Conservation (phyloP, 1,140 invertebrate species). For the Drosophila ironensis region DNA sequence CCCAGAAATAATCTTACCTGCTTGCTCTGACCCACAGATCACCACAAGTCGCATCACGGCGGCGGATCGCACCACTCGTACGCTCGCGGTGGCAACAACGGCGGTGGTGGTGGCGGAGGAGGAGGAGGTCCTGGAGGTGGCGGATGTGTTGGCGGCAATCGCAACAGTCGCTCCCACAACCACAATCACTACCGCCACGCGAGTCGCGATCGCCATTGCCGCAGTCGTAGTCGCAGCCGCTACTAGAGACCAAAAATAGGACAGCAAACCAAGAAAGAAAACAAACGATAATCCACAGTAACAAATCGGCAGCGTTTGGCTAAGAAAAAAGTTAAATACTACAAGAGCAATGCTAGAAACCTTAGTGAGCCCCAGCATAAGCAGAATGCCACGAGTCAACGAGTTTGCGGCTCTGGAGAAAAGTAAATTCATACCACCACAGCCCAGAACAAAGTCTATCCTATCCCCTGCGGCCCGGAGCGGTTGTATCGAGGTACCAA, state of each 20-base stretch:
- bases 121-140: constrained; percentile 14
- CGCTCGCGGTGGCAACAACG: constrained; percentile 66
- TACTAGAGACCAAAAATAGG: constrained; percentile 58
- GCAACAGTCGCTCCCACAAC: constrained; percentile 43
- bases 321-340: not conserved
- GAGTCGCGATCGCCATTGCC: constrained; percentile 65
- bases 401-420: not conserved
- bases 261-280: not conserved
- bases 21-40: constrained; percentile 40
- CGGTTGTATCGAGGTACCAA: constrained; percentile 68
- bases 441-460: too few species aligned
- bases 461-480: not conserved
- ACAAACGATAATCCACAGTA: constrained; percentile 1
- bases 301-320: too few species aligned
- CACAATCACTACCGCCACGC: constrained; percentile 67
- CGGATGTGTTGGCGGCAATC: constrained; percentile 38
- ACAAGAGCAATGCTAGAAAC: too few species aligned
- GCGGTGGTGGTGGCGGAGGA: constrained; percentile 8
- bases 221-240: constrained; percentile 73
- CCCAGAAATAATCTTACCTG: not conserved
- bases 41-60: constrained; percentile 74
- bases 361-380: too few species aligned
- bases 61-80: constrained; percentile 60
- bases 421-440: not conserved
- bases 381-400: too few species aligned